phyloP scores from a whole-genome alignment of 2,888 invertebrate species.

The Amblyteles armatorius region DNA sequence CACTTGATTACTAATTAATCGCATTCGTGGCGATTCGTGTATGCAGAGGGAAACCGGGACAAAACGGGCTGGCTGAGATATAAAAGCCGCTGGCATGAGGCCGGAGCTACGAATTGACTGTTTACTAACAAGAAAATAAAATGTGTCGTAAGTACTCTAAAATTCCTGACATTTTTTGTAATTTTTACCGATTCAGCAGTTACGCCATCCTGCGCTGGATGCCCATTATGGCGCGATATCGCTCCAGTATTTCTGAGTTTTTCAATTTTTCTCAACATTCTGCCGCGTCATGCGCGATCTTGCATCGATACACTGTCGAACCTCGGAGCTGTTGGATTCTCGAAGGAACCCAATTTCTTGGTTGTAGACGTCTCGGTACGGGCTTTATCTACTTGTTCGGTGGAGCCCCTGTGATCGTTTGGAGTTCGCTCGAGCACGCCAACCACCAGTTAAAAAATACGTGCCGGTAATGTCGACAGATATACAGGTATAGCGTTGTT shows the following conservation, averaged over 20 bases:
- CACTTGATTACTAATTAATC: constrained; percentile 62
- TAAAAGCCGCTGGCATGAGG: too few relatives aligned
- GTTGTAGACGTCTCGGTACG: background rate
- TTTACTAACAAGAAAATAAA: too few relatives aligned
- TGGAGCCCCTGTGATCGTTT: constrained; percentile 4
- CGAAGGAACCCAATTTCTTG: constrained; percentile 23
- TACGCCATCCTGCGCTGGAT: background rate
- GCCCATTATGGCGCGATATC: too few relatives aligned
- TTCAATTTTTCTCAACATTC: background rate
- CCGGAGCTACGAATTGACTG: too few relatives aligned
- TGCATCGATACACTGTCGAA: constrained; percentile 8
- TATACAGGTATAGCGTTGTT: constrained; percentile 4
- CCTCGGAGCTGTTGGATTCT: background rate
- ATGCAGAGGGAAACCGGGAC: background rate
- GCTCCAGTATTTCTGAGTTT: background rate
- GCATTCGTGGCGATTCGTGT: constrained; percentile 33
- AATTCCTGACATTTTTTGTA: too few relatives aligned
- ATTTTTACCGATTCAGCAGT: too few relatives aligned
- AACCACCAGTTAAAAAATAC: constrained; percentile 30
- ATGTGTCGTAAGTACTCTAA: too few relatives aligned
- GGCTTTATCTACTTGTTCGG: constrained; percentile 40
- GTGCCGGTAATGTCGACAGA: constrained; percentile 4
- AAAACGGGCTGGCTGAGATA: too few relatives aligned
- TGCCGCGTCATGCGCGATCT: constrained; percentile 11
- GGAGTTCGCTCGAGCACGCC: constrained; percentile 21